Evolutionary conservation across 2,113 vertebrate genomes (phyloP).

Genomic region (Onychorhynchus coronatus): DNA sequence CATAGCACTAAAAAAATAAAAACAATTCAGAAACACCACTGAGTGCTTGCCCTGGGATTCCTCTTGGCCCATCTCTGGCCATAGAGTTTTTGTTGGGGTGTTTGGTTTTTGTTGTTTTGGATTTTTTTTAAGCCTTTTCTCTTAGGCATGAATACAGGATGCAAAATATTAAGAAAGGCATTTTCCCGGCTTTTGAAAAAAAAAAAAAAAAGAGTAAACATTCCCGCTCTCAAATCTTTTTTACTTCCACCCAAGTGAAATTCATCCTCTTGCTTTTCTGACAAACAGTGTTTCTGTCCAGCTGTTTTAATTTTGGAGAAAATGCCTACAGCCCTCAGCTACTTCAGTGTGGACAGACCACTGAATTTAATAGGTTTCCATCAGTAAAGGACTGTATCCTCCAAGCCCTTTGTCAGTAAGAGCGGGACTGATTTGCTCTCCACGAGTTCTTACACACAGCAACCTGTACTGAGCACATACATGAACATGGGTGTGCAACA

Average conservation of each 20-base stretch:
- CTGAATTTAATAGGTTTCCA: background rate
- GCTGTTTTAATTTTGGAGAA: background rate
- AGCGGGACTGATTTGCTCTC: background rate
- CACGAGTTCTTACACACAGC: background rate
- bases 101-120: rapidly evolving
- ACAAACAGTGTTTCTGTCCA: background rate
- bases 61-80: background rate
- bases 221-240: background rate
- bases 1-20: background rate
- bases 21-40: background rate
- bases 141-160: background rate
- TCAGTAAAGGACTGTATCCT: background rate
- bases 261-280: background rate
- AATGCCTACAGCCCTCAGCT: background rate
- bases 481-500: background rate
- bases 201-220: background rate
- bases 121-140: background rate
- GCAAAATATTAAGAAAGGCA: background rate
- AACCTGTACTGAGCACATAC: background rate
- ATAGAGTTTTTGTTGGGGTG: background rate
- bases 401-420: background rate
- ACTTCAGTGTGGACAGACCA: background rate
- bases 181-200: background rate
- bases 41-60: background rate
- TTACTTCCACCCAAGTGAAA: background rate